These are phyloP conservation scores for Heterocephalus glaber DNA, from an alignment of 2,113 vertebrate species.

Conservation along the genomic window DNA sequence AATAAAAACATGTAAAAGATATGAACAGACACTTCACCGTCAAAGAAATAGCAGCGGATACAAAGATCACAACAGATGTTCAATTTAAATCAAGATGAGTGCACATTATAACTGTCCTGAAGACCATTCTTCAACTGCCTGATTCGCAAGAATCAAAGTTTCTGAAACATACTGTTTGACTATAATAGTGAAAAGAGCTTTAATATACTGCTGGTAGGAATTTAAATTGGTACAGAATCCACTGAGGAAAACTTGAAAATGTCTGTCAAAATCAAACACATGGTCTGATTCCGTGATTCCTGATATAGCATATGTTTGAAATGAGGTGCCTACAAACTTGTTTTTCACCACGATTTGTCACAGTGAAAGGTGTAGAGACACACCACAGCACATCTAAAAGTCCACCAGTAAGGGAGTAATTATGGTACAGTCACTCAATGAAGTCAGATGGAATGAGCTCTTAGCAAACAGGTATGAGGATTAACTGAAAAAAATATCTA, in stretches of 20 bases:
- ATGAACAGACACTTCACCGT: not conserved
- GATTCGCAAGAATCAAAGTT: not conserved
- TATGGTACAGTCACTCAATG: not conserved
- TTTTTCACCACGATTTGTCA: not conserved
- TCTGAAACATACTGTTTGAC: not conserved
- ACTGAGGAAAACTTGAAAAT: not conserved
- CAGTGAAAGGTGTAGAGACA: not conserved
- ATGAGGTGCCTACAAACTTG: not conserved
- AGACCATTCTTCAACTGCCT: not conserved
- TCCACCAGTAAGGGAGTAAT: not conserved
- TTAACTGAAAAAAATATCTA: not conserved
- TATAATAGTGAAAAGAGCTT: not conserved
- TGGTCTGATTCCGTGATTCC: not conserved
- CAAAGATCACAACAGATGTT: not conserved
- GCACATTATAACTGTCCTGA: not conserved
- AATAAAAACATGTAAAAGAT: not conserved
- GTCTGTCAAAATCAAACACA: not conserved
- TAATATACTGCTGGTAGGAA: not conserved
- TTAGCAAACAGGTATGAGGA: not conserved
- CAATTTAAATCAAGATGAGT: not conserved
- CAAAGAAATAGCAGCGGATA: not conserved
- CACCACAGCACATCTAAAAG: not conserved
- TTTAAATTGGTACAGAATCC: not conserved
- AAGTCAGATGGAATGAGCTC: not conserved
- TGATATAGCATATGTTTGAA: not conserved